Evolutionary conservation across 2,888 invertebrate species (phyloP), one percentile per base, ranked within the genome.

Genomic region (Maniola hyperantus): DNA sequence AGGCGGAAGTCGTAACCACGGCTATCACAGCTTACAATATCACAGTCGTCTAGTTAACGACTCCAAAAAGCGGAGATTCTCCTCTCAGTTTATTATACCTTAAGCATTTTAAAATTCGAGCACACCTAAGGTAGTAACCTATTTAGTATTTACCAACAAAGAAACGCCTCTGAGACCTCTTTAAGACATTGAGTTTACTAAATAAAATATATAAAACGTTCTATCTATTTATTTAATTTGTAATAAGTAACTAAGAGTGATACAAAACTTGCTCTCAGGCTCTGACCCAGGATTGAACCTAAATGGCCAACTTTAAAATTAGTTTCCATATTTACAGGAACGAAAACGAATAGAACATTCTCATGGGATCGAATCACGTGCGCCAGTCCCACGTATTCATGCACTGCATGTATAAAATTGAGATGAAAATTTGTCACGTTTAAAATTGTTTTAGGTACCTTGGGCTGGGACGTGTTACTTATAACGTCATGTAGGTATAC

Each of bases 381-480:
- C 53, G 34, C 34, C 11, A 2, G n/a, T n/a, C 53, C 53, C 53
- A 54, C 34, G 53, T 34, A 34, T 1, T 1, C 50, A 50, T 20
- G 20, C 20, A 50, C 50, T 50, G 50, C 50, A 50, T 20, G 10
- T 15, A 34, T 11, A 4, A 2, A 51, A 51, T 4, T 34, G 54
- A 36, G 34, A 54, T 34, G 53, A 50, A 50, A 50, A 53, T 54
- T 34, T 54, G 54, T 54, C 54, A 54, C 54, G 54, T 54, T n/a
- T 54, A 15, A 54, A 34, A 54, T 54, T 34, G 34, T 34, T 54
- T 15, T 54, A n/a, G n/a, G n/a, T n/a, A 34, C n/a, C 54, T 8
- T 34, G 34, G 15, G 34, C 2, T 33, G 26, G 33, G 15, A 54
- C 34, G 34, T 54, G 53, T 13, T 54, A 26, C 51, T 11, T 48